Percentiles rank a stretch among this genome's conserved stretches.
Conservation (phyloP, 1,140 invertebrate species). For the Trypoxylus dichotomus region DNA sequence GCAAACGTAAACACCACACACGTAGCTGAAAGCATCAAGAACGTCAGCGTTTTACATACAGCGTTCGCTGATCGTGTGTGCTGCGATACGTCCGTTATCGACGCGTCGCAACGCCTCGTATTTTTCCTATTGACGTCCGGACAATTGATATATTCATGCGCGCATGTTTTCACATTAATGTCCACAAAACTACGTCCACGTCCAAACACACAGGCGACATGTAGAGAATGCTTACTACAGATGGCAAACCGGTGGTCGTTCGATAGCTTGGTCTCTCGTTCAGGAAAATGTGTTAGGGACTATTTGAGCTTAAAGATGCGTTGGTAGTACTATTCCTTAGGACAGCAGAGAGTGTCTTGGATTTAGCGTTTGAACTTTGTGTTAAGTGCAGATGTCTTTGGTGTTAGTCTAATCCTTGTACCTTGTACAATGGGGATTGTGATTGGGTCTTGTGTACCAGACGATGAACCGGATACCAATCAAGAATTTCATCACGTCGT, state of each 20-base stretch:
- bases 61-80: background rate
- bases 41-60: too few relatives aligned
- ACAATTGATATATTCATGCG: background rate
- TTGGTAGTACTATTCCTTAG: too few relatives aligned
- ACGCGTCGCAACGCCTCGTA: slow-evolving; percentile 17
- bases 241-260: background rate
- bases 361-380: too few relatives aligned
- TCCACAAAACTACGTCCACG: slow-evolving; percentile 40
- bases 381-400: background rate
- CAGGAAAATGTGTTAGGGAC: too few relatives aligned
- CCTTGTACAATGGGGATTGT: slow-evolving; percentile 66
- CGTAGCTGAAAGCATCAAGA: too few relatives aligned
- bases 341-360: too few relatives aligned
- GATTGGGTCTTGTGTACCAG: slow-evolving; percentile 72
- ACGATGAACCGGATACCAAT: slow-evolving; percentile 63
- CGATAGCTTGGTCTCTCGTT: background rate
- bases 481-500: slow-evolving; percentile 53
- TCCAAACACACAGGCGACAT: background rate
- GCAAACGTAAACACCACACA: too few relatives aligned
- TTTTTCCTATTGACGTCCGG: background rate
- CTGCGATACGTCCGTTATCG: background rate
- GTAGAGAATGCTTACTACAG: background rate
- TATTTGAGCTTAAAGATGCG: too few relatives aligned
- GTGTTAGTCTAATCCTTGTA: too few relatives aligned
- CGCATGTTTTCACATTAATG: background rate